Percentiles rank a stretch among this genome's conserved stretches.
These are phyloP conservation scores for Trachemys scripta DNA, from an alignment of 2,113 vertebrate genomes.

Conservation along the genomic window DNA sequence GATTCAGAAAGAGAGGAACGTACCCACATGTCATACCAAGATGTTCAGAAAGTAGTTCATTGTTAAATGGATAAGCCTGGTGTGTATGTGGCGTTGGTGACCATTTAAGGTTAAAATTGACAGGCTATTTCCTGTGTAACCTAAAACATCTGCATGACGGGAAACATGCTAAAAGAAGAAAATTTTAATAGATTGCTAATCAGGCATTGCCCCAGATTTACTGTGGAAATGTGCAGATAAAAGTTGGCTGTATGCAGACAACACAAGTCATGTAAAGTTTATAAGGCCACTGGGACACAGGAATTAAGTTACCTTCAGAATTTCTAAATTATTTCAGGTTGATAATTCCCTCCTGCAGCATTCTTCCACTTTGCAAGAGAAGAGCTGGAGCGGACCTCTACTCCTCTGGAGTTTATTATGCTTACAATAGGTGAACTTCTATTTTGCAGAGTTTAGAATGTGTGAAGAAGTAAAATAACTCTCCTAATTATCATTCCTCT, in stretches of 20 bases:
- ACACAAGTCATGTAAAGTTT: neutral
- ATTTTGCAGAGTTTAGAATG: neutral
- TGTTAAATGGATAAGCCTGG: neutral
- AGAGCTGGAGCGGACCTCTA: neutral
- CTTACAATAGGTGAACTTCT: neutral
- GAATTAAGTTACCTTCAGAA: neutral
- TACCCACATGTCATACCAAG: neutral
- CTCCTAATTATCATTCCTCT: neutral
- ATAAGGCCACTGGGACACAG: neutral
- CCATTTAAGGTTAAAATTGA: neutral
- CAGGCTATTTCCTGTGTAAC: neutral
- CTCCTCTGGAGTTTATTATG: neutral
- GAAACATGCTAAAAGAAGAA: neutral
- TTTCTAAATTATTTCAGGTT: neutral
- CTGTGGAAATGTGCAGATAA: neutral
- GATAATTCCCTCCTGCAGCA: neutral
- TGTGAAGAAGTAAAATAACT: neutral
- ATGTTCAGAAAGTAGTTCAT: neutral
- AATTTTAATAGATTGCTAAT: neutral
- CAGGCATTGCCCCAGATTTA: neutral
- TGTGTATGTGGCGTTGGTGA: neutral
- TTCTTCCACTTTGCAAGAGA: neutral
- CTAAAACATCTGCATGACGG: neutral
- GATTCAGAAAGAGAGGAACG: neutral
- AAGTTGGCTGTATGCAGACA: neutral